Percentiles rank a stretch among this genome's conserved stretches.
These are phyloP conservation scores for Magallana gigas DNA, from an alignment of 1,140 invertebrate species.

Conservation along the genomic window DNA sequence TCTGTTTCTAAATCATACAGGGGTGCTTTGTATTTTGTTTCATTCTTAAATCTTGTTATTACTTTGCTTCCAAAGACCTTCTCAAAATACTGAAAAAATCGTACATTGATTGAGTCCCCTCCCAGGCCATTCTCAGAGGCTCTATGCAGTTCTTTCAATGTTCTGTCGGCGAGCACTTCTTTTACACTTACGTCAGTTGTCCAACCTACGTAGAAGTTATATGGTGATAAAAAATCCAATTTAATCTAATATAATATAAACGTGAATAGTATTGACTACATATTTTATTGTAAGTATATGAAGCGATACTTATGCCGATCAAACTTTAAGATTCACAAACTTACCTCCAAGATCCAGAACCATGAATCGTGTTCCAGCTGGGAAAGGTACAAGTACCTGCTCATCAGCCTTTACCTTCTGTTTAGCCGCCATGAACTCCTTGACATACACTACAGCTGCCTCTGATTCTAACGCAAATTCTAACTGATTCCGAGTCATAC, in stretches of 20 bases:
- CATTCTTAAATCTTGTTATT: slow-evolving; percentile 65
- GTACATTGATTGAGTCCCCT: slow-evolving; percentile 9
- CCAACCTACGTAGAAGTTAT: not conserved
- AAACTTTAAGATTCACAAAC: not conserved
- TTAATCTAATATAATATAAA: no score
- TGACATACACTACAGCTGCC: slow-evolving; percentile 49
- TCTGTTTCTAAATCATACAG: slow-evolving; percentile 54
- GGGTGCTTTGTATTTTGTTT: slow-evolving; percentile 60
- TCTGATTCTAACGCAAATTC: slow-evolving; percentile 56
- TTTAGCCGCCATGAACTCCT: slow-evolving; percentile 13
- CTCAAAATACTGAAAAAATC: slow-evolving; percentile 6
- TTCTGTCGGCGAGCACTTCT: slow-evolving; percentile 24
- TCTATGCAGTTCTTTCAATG: slow-evolving; percentile 34
- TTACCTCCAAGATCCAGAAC: slow-evolving; percentile 54
- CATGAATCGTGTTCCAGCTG: slow-evolving; percentile 45
- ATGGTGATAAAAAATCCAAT: no score
- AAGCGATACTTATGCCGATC: no score
- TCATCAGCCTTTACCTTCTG: not conserved
- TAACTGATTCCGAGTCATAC: slow-evolving; percentile 36
- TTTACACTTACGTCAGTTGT: slow-evolving; percentile 40
- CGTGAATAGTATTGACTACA: no score
- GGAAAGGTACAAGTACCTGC: slow-evolving; percentile 7
- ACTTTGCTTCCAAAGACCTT: slow-evolving; percentile 53
- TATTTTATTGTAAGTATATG: no score
- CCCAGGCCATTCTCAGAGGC: slow-evolving; percentile 27